Base-by-base conservation (phyloP, 2,888 invertebrate genomes). In the Mesopsocus fuscifrons region DNA sequence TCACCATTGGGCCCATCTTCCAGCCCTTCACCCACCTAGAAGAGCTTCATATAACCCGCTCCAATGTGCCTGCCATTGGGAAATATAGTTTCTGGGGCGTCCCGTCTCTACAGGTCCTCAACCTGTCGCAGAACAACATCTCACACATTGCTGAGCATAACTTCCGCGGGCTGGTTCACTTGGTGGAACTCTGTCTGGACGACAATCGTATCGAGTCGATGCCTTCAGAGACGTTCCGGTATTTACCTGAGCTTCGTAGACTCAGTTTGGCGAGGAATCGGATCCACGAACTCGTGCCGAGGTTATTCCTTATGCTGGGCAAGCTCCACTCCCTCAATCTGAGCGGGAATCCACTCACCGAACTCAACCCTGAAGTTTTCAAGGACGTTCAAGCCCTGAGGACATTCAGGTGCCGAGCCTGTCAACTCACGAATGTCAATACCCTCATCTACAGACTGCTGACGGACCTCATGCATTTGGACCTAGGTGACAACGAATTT, bases 41-140 rank as follows among this genome's bases (percentile, higher is more conserved):
- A 57, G 77, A 80, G 60, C 61, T 85, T 9, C 73, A 73, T 54
- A 78, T 83, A 38, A 70, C 70, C 26, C 69, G 72, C 50, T 82
- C 82, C 1, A 76, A 76, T 54, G 60, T 85, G 23, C 78, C 79
- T 15, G 76, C 78, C 20, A 79, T 85, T 47, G 82, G 82, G 2
- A 71, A 75, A 52, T 76, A 80, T 54, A 74, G 81, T 1, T 82
- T 85, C 57, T 84, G 82, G 82, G 83, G 83, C 3, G 71, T 82
- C 2, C 73, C 64, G 3, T 59, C 60, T 4, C 56, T 71, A 22
- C 59, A 61, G 49, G 49, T 64, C n/a, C 61, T 79, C 51, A 77
- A 84, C 59, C 64, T 85, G 41, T 74, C 77, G 2, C 61, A 71
- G 52, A 85, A 85, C 59, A 81, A 78, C 54, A 70, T 85, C 22